Percentiles rank a stretch among this genome's conserved stretches.
These are phyloP conservation scores for Oreochromis mossambicus DNA, from an alignment of 2,797 vertebrate genomes.

Conservation along the genomic window DNA sequence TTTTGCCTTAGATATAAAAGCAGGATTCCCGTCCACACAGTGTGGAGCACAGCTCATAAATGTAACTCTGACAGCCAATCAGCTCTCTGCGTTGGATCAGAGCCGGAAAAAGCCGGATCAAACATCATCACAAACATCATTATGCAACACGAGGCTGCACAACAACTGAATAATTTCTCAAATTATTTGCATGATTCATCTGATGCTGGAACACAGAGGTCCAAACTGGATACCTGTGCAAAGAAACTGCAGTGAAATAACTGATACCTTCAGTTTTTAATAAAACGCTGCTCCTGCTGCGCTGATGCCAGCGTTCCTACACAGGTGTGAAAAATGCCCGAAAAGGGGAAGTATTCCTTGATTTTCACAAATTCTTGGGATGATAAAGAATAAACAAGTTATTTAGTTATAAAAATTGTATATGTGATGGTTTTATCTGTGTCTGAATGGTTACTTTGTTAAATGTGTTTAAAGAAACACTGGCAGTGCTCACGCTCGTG, in stretches of 20 bases:
- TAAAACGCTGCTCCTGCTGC: fast-evolving
- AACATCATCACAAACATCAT: not conserved
- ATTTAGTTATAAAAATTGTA: not conserved
- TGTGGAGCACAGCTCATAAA: not conserved
- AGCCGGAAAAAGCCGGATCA: not conserved
- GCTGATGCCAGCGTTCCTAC: not conserved
- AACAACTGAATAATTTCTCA: not conserved
- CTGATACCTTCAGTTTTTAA: fast-evolving
- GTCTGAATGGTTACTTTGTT: not conserved
- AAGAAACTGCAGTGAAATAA: fast-evolving
- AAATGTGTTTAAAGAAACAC: not conserved
- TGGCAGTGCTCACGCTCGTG: not conserved
- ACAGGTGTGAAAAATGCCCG: fast-evolving
- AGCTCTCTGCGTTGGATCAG: fast-evolving
- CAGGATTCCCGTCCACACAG: not conserved
- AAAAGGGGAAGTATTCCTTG: not conserved
- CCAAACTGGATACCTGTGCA: not conserved
- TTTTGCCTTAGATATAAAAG: fast-evolving
- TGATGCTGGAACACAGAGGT: not conserved
- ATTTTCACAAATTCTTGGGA: not conserved
- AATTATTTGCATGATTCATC: not conserved
- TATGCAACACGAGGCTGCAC: not conserved
- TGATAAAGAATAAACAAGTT: fast-evolving
- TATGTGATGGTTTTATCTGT: fast-evolving
- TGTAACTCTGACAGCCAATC: not conserved